phyloP scores from a whole-genome alignment of 2,113 vertebrate genomes.

The Prietella phreatophila region DNA sequence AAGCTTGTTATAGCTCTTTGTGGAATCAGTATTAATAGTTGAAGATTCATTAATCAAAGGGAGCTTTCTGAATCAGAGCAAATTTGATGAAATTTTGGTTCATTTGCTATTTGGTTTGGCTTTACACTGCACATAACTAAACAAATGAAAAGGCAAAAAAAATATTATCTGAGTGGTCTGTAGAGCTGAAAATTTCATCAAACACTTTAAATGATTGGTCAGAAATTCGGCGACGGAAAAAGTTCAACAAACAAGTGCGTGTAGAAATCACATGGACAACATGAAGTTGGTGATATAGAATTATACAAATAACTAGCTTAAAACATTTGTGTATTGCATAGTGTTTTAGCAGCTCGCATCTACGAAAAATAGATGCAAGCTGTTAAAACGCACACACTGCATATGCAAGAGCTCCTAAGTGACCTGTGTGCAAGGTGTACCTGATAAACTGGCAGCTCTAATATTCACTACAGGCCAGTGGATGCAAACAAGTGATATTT shows the following conservation, averaged over 20 bases:
- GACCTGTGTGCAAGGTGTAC: conserved; percentile 4
- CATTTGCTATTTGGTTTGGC: neutral
- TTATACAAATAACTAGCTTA: neutral
- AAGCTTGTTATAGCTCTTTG: neutral
- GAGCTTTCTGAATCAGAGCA: neutral
- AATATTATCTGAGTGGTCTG: neutral
- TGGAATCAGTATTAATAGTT: neutral
- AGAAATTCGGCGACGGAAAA: neutral
- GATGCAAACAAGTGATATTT: conserved; percentile 13
- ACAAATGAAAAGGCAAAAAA: neutral
- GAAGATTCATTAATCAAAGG: neutral
- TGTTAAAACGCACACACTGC: neutral
- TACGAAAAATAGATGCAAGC: neutral
- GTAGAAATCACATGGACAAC: neutral
- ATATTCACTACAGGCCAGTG: conserved; percentile 1
- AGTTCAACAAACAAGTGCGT: neutral
- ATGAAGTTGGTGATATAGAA: neutral
- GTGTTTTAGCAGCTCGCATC: neutral
- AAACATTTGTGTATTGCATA: neutral
- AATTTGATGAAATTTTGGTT: neutral
- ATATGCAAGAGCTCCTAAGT: neutral
- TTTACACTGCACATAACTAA: neutral
- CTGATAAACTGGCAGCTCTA: conserved; percentile 1
- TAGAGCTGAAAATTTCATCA: neutral
- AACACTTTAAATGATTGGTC: neutral